A percentile compares a stretch with the other conserved stretches of the same genome.
Evolutionary conservation across 1,140 invertebrate species (phyloP).

Genomic region (Megalonaias nervosa): DNA sequence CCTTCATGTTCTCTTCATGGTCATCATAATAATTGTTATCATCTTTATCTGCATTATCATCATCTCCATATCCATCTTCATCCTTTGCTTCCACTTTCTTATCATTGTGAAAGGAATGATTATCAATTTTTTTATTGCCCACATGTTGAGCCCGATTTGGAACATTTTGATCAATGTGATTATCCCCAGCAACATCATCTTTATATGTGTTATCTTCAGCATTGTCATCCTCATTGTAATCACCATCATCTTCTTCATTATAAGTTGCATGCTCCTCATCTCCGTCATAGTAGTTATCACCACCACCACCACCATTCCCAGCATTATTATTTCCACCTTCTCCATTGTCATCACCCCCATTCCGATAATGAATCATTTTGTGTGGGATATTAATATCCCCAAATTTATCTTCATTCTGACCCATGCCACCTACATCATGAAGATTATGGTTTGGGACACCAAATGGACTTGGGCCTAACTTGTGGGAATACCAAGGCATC

Average conservation of each 20-base stretch:
- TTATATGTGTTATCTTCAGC: conserved; percentile 23
- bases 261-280: conserved; percentile 34
- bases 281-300: conserved; percentile 13
- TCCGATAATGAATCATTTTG: conserved; percentile 28
- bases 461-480: not conserved
- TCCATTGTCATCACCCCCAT: conserved; percentile 23
- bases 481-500: conserved; percentile 5
- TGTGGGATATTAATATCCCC: conserved; percentile 29
- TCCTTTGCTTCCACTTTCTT: conserved; percentile 18
- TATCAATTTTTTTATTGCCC: not conserved
- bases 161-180: conserved; percentile 14
- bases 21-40: conserved; percentile 29
- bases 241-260: conserved; percentile 37
- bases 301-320: conserved; percentile 13
- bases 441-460: conserved; percentile 37
- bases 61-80: conserved; percentile 30
- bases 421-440: conserved; percentile 26
- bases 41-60: conserved; percentile 31
- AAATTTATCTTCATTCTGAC: conserved; percentile 19
- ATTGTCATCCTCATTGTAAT: conserved; percentile 30
- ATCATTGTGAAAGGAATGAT: not conserved
- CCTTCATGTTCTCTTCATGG: conserved; percentile 2
- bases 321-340: conserved; percentile 35
- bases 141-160: conserved; percentile 23
- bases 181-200: conserved; percentile 29